Evolutionary conservation across 2,888 invertebrate species (phyloP).

Genomic region (Yponomeuta sedellus): DNA sequence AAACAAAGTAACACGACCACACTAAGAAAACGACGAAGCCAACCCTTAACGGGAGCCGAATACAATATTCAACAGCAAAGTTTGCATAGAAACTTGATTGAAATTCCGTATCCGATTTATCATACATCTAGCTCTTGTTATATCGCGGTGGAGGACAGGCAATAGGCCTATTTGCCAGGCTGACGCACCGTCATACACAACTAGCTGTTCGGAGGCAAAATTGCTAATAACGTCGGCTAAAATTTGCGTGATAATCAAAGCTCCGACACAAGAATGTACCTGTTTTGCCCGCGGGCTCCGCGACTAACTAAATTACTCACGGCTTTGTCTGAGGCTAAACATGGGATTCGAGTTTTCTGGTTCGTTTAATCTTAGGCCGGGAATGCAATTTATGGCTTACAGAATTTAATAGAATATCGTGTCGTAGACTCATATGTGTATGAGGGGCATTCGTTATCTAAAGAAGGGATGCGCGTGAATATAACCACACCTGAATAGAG

Average conservation of each 20-base stretch:
- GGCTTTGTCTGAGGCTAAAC: not conserved
- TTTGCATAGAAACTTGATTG: conserved; percentile 3
- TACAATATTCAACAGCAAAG: not conserved
- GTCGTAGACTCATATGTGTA: no score
- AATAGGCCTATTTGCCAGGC: conserved; percentile 62
- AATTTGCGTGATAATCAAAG: conserved; percentile 51
- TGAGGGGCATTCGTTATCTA: no score
- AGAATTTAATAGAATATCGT: not conserved
- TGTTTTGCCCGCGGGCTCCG: not conserved
- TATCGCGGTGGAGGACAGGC: conserved; percentile 16
- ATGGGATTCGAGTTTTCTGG: not conserved
- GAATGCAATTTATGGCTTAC: not conserved
- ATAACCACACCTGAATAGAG: no score
- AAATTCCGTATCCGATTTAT: not conserved
- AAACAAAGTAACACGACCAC: not conserved
- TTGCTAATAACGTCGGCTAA: conserved; percentile 59
- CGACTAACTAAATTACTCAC: not conserved
- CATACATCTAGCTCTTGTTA: conserved; percentile 9
- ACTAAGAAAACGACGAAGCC: not conserved
- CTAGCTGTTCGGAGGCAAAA: conserved; percentile 58
- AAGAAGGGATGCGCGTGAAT: no score
- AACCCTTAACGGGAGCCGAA: not conserved
- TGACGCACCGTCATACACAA: conserved; percentile 47
- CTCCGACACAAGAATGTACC: not conserved
- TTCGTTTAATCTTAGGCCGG: not conserved